Conservation (phyloP, 2,113 vertebrate genomes). For the Stegostoma tigrinum region DNA sequence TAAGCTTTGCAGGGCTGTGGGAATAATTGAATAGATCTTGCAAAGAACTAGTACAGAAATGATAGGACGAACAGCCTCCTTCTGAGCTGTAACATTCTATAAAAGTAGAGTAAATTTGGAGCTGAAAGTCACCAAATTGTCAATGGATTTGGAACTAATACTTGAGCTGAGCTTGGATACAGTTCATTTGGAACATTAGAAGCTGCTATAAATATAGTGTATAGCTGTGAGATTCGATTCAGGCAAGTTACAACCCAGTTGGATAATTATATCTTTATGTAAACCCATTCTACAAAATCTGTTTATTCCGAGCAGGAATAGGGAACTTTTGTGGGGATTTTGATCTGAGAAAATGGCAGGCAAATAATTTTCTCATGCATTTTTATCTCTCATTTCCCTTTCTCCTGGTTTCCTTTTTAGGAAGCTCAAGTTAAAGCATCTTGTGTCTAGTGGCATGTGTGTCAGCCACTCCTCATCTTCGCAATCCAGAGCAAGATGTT, state of each 20-base stretch:
- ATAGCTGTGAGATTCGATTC: background rate
- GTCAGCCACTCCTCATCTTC: background rate
- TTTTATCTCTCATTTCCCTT: background rate
- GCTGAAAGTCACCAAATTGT: conserved; percentile 1
- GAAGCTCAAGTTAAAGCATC: background rate
- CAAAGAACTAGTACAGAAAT: background rate
- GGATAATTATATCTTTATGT: background rate
- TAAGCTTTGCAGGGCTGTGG: background rate
- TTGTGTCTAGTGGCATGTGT: background rate
- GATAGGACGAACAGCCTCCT: background rate
- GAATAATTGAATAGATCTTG: background rate
- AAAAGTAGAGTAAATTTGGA: background rate
- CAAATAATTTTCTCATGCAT: background rate
- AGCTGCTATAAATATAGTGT: background rate
- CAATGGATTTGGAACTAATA: background rate
- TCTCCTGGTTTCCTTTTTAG: background rate
- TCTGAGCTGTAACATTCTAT: background rate
- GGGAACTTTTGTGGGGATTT: background rate
- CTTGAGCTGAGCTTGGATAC: conserved; percentile 20
- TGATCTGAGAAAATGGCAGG: background rate
- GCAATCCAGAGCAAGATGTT: background rate
- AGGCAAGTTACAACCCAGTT: background rate
- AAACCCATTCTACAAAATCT: background rate
- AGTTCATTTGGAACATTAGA: conserved; percentile 3
- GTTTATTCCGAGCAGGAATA: background rate